Evolutionary conservation across 1,140 invertebrate genomes (phyloP).

Genomic region (Panulirus ornatus): DNA sequence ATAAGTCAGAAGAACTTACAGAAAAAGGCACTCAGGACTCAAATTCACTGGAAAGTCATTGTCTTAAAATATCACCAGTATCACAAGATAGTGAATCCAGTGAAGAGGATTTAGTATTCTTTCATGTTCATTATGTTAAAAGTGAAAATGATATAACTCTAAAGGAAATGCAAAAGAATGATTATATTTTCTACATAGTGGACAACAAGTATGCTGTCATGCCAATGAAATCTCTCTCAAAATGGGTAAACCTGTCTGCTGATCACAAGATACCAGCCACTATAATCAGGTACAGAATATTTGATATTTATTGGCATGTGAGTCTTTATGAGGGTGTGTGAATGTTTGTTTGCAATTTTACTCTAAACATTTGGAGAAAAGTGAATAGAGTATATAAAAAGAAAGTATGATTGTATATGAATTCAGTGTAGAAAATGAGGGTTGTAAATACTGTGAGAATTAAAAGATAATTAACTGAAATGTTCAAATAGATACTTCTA

Average conservation of each 20-base stretch:
- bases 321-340: too few species aligned
- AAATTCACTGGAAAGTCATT: background rate
- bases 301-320: too few species aligned
- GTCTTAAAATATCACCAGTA: background rate
- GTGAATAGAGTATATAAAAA: too few species aligned
- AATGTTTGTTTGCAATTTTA: too few species aligned
- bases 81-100: background rate
- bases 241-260: slow-evolving; percentile 26
- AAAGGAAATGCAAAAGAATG: background rate
- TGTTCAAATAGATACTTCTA: too few species aligned
- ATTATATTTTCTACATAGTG: slow-evolving; percentile 40
- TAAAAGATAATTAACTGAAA: too few species aligned
- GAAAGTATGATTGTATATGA: too few species aligned
- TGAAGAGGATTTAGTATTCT: background rate
- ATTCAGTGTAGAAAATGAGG: too few species aligned
- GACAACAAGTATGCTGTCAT: slow-evolving; percentile 50
- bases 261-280: background rate
- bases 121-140: background rate
- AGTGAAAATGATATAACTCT: slow-evolving; percentile 36
- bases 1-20: background rate
- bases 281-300: slow-evolving; percentile 17
- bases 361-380: too few species aligned
- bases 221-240: slow-evolving; percentile 28
- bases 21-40: background rate
- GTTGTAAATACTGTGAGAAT: too few species aligned